Conservation (phyloP, 2,797 vertebrate species). For the Crenichthys baileyi region DNA sequence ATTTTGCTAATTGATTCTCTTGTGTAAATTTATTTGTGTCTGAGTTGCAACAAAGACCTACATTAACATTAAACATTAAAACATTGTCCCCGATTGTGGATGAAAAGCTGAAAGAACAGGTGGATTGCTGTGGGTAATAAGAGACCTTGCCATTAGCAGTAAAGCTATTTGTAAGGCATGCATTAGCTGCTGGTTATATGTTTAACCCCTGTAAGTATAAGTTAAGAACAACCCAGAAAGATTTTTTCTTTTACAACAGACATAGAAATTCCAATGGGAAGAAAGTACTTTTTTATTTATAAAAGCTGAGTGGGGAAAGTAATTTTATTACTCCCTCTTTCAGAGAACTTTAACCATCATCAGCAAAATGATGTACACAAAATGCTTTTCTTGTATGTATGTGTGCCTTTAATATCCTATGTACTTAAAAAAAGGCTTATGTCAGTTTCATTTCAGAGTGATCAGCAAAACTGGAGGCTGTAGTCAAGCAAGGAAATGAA, state of each 20-base stretch:
- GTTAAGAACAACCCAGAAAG: neutral
- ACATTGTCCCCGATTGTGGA: neutral
- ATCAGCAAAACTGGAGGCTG: conserved; percentile 61
- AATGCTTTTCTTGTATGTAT: conserved; percentile 19
- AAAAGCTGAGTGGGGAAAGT: conserved; percentile 28
- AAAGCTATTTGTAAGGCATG: conserved; percentile 27
- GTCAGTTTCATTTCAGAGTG: conserved; percentile 58
- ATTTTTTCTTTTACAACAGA: conserved; percentile 19
- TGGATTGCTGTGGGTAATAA: conserved; percentile 29
- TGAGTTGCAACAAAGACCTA: conserved; percentile 10
- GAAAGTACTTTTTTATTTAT: conserved; percentile 28
- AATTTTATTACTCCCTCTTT: conserved; percentile 40
- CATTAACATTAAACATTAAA: neutral
- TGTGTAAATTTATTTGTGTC: neutral
- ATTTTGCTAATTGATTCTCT: neutral
- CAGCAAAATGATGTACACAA: conserved; percentile 41
- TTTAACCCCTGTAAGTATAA: conserved; percentile 10
- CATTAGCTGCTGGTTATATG: conserved; percentile 19
- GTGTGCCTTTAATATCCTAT: conserved; percentile 47
- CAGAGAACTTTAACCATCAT: conserved; percentile 20
- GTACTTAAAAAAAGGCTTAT: conserved; percentile 31
- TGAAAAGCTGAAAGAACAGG: conserved; percentile 7
- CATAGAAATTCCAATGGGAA: conserved; percentile 11
- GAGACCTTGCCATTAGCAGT: conserved; percentile 35
- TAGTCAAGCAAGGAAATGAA: conserved; percentile 63